phyloP scores from a whole-genome alignment of 1,140 invertebrate genomes.

The Hycleus phaleratus region DNA sequence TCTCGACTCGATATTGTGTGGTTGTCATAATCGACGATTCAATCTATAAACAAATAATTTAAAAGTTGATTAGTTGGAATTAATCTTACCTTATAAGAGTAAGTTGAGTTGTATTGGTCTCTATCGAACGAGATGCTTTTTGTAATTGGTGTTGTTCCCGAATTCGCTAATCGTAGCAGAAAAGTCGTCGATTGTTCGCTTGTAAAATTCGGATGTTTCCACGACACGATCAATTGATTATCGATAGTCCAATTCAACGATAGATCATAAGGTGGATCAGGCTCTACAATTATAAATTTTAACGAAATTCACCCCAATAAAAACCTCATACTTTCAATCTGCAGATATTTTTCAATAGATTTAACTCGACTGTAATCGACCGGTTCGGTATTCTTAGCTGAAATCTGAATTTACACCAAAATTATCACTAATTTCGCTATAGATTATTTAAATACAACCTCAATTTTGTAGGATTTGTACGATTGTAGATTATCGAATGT shows the following conservation, averaged over 20 bases:
- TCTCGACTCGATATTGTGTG: not conserved
- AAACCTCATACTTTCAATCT: not conserved
- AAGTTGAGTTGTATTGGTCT: not conserved
- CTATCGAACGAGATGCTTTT: not conserved
- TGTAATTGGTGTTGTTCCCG: not conserved
- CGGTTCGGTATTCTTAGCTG: not conserved
- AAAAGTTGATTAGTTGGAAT: not conserved
- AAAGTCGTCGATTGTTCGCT: conserved; percentile 7
- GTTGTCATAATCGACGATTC: not conserved
- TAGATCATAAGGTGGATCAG: conserved; percentile 3
- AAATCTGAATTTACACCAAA: not conserved
- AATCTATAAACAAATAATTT: not conserved
- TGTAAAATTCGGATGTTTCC: conserved; percentile 14
- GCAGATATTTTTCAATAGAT: not conserved
- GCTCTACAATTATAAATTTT: not conserved
- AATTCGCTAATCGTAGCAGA: not conserved
- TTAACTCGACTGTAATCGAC: not conserved
- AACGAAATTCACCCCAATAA: too few relatives aligned
- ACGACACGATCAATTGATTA: conserved; percentile 6
- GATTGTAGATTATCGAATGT: not conserved
- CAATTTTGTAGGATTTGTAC: not conserved
- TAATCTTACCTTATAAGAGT: not conserved
- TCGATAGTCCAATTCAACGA: not conserved
- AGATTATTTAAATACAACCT: not conserved
- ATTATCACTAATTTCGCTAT: too few relatives aligned